Base-by-base conservation (phyloP, 2,113 vertebrate species). In the Megalops atlanticus region DNA sequence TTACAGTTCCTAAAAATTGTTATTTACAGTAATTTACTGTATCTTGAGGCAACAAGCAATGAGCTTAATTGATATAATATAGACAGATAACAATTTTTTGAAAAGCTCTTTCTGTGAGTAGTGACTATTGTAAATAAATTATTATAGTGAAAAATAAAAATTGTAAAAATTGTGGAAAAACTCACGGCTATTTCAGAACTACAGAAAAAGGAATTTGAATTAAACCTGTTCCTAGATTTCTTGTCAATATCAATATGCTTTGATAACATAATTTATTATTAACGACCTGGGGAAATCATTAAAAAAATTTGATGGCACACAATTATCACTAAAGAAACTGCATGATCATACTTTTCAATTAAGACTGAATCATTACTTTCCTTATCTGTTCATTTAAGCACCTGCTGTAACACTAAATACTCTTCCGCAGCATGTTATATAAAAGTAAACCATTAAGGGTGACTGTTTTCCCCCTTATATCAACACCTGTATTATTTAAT, bases 401-500 rank as follows among this genome's bases (percentile, higher is more conserved):
- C 18, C 33, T 33, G 15, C 27, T 35, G 8, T 14, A 6, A 43
- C 33, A 49, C 35, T 36, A 47, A 49, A 36, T 33, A 33, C 43
- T 16, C 64, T 35, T 36, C 33, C 10, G 15, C 69, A 5, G 31
- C 35, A 38, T n/a, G 27, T 35, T n/a, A 33, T 45, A 52, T 14
- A 76, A 69, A 84, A 85, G 76, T 78, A 64, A 78, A 86, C 73
- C 4, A 24, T 18, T 8, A n/a, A 33, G 49, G 24, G 41, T 71
- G 11, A 82, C 35, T 49, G 79, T 86, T 87, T 87, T 77, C 79
- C 85, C 81, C 68, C 81, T 76, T n/a, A 31, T 7, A 80, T 81
- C 84, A 85, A 82, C 15, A 49, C 78, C 83, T 92, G 40, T 84
- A 92, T 91, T 92, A 93, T 93, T 93, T 84, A 91, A 54, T 78